Percentiles rank a stretch among this genome's conserved stretches.
Evolutionary conservation across 2,797 vertebrate genomes (phyloP).

Genomic region (Hirundo rustica): DNA sequence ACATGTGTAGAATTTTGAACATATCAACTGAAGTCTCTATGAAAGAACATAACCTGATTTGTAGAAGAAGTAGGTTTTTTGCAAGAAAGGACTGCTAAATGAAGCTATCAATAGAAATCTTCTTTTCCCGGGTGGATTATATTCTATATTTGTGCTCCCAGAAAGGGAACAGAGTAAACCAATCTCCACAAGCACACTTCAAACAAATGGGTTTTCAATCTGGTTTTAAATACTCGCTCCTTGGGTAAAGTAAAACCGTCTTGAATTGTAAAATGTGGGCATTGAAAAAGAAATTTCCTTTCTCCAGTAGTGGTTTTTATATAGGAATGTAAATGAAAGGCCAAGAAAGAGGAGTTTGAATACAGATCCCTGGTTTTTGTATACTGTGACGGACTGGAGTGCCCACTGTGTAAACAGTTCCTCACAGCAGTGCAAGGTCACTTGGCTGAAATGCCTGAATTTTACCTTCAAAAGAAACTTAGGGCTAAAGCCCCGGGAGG

Average conservation of each 20-base stretch:
- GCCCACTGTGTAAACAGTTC: background rate
- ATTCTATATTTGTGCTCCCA: background rate
- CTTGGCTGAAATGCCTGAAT: background rate
- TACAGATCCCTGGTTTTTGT: background rate
- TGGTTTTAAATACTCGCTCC: background rate
- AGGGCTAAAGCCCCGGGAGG: background rate
- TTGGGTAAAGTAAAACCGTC: background rate
- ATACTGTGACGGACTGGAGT: background rate
- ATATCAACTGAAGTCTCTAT: background rate
- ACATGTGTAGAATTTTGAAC: background rate
- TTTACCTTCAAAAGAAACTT: background rate
- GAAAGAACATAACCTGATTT: background rate
- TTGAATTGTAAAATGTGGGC: background rate
- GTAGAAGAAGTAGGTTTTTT: background rate
- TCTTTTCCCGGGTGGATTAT: background rate
- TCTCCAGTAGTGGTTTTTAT: background rate
- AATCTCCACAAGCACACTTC: background rate
- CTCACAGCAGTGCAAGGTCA: background rate
- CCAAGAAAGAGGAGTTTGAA: background rate
- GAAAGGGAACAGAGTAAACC: background rate
- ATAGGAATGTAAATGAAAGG: background rate
- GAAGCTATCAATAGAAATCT: background rate
- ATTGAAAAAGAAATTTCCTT: background rate
- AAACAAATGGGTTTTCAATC: conserved; percentile 4
- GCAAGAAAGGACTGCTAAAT: background rate